Evolutionary conservation across 2,888 invertebrate species (phyloP).

Genomic region (Conops quadrifasciatus): DNA sequence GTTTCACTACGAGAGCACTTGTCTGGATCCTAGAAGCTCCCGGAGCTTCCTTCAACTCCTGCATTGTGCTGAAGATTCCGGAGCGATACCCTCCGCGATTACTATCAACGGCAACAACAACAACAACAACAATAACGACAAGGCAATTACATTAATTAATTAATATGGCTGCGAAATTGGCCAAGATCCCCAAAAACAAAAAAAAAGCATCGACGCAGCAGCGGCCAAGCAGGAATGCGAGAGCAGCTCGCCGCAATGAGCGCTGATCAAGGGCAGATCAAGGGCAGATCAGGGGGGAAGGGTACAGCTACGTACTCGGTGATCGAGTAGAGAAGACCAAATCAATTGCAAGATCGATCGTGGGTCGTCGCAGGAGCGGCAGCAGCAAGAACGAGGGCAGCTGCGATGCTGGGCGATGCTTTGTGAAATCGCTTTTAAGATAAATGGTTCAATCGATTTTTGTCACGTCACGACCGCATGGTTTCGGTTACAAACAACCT

Average conservation of each 20-base stretch:
- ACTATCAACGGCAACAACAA: constrained; percentile 61
- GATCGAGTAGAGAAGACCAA: constrained; percentile 26
- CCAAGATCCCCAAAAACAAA: constrained; percentile 18
- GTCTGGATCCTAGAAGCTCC: no score
- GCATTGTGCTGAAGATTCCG: constrained; percentile 9
- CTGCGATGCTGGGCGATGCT: not conserved
- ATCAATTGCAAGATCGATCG: constrained; percentile 34
- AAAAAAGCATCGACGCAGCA: not conserved
- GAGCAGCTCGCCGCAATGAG: no score
- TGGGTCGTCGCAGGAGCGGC: constrained; percentile 24
- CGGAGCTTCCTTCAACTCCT: constrained; percentile 6
- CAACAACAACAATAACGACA: no score
- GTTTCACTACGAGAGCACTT: no score
- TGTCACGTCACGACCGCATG: constrained; percentile 35
- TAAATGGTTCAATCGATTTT: constrained; percentile 37
- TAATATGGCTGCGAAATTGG: constrained; percentile 56
- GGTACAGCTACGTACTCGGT: constrained; percentile 6
- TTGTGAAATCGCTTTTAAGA: constrained; percentile 29
- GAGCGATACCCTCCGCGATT: constrained; percentile 34
- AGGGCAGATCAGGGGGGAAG: not conserved
- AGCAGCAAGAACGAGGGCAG: not conserved
- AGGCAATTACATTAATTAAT: constrained; percentile 65
- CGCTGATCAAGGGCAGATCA: no score
- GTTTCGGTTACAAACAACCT: not conserved
- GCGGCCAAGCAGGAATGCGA: constrained; percentile 1